A percentile compares a stretch with the other conserved stretches of the same genome.
Evolutionary conservation across 2,888 invertebrate species (phyloP).

Genomic region (Dynastes maya): DNA sequence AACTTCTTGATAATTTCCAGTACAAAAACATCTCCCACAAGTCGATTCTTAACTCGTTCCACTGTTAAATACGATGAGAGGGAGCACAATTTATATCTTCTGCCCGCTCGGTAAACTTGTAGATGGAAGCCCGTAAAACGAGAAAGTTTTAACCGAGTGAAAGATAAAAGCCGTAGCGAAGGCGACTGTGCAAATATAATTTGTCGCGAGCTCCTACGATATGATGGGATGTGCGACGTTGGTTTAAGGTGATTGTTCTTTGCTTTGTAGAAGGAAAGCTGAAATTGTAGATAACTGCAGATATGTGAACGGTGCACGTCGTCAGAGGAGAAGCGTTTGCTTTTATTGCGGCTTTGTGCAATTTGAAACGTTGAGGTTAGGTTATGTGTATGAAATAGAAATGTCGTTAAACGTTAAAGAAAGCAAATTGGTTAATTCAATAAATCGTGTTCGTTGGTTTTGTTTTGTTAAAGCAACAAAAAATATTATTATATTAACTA

Average conservation of each 20-base stretch:
- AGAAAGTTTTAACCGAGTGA: constrained; percentile 29
- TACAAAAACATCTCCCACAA: not conserved
- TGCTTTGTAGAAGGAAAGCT: constrained; percentile 3
- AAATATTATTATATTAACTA: too few relatives aligned
- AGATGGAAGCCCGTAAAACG: constrained; percentile 18
- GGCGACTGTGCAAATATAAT: constrained; percentile 38
- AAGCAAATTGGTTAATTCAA: too few relatives aligned
- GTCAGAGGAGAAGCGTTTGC: too few relatives aligned
- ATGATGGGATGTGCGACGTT: not conserved
- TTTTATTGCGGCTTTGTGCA: too few relatives aligned
- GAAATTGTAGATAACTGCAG: not conserved
- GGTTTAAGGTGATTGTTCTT: constrained; percentile 24
- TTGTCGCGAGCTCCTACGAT: constrained; percentile 6
- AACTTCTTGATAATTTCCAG: not conserved
- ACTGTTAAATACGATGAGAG: not conserved
- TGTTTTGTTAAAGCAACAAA: too few relatives aligned
- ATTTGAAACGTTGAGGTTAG: too few relatives aligned
- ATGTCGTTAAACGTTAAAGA: too few relatives aligned
- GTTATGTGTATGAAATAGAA: too few relatives aligned
- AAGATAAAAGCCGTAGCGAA: constrained; percentile 28
- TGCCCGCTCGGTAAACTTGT: constrained; percentile 12
- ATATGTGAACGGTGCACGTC: too few relatives aligned
- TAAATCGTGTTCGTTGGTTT: too few relatives aligned
- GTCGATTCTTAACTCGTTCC: constrained; percentile 17
- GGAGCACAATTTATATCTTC: constrained; percentile 28